phyloP scores from a whole-genome alignment of 2,797 vertebrate genomes.

The Acanthurus tractus region DNA sequence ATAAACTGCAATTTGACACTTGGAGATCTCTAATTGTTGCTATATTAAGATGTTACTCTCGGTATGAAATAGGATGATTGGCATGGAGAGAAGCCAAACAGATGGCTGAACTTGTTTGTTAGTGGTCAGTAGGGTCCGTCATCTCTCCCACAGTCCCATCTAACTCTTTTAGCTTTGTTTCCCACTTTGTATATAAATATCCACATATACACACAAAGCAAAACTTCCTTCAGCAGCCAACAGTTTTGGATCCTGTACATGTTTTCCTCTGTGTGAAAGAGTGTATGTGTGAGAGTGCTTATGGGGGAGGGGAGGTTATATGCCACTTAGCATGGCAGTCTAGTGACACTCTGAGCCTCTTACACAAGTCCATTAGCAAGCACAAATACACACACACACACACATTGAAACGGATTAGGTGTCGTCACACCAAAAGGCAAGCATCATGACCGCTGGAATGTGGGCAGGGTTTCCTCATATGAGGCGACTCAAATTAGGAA shows the following conservation, averaged over 20 bases:
- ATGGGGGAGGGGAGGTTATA: background rate
- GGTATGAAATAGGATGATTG: background rate
- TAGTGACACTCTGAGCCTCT: slow-evolving; percentile 70
- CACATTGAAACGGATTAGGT: slow-evolving; percentile 62
- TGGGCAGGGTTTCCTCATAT: slow-evolving; percentile 57
- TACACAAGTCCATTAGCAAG: slow-evolving; percentile 70
- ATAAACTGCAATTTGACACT: background rate
- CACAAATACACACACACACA: slow-evolving; percentile 26
- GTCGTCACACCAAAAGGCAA: slow-evolving; percentile 62
- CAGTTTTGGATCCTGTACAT: background rate
- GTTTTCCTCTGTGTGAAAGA: slow-evolving; percentile 1
- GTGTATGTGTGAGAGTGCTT: background rate
- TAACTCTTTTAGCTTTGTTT: background rate
- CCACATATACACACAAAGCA: no score
- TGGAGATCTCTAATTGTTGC: background rate
- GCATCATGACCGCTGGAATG: slow-evolving; percentile 41
- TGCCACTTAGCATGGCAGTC: slow-evolving; percentile 38
- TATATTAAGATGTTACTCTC: background rate
- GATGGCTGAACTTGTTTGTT: background rate
- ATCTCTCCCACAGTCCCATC: background rate
- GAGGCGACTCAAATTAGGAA: slow-evolving; percentile 41
- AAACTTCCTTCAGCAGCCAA: background rate
- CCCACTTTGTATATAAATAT: no score
- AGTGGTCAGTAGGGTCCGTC: background rate
- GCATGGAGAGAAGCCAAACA: background rate